phyloP scores from a whole-genome alignment of 2,113 vertebrate genomes.

The Stigmatopora argus region DNA sequence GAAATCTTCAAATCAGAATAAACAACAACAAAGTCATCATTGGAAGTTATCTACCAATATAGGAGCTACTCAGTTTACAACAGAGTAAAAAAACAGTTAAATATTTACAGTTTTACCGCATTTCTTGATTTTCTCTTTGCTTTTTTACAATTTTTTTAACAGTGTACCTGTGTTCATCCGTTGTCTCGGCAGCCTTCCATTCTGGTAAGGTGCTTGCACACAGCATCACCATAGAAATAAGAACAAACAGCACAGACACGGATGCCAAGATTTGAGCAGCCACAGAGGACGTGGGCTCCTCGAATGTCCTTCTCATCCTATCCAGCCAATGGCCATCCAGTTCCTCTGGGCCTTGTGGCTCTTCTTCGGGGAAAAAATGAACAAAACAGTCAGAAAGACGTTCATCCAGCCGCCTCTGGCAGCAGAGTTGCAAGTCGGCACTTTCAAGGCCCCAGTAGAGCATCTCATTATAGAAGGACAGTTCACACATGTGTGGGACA shows the following conservation, averaged over 20 bases:
- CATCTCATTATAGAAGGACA: slow-evolving; percentile 96
- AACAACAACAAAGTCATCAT: not conserved
- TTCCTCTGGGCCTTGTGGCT: slow-evolving; percentile 8
- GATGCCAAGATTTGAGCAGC: slow-evolving; percentile 87
- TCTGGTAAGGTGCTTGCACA: slow-evolving; percentile 94
- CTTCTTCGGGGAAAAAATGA: slow-evolving; percentile 77
- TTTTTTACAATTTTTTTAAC: no score
- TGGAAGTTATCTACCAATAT: not conserved
- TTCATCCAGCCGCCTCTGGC: slow-evolving; percentile 89
- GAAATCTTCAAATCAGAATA: slow-evolving; percentile 13
- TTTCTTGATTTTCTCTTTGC: no score
- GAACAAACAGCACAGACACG: slow-evolving; percentile 87
- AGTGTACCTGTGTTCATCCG: slow-evolving; percentile 87
- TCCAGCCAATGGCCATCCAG: slow-evolving; percentile 75
- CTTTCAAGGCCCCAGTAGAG: slow-evolving; percentile 94
- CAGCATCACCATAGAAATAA: slow-evolving; percentile 94
- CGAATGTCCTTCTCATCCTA: slow-evolving; percentile 85
- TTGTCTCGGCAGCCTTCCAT: slow-evolving; percentile 83
- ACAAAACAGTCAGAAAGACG: slow-evolving; percentile 86
- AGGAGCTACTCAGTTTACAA: no score
- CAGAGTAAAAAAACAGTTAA: no score
- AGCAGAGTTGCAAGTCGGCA: slow-evolving; percentile 86
- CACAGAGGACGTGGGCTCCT: slow-evolving; percentile 89
- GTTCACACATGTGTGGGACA: slow-evolving; percentile 92
- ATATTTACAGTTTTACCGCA: no score